Percentiles rank a stretch among this genome's conserved stretches.
phyloP scores from a whole-genome alignment of 1,140 invertebrate genomes.

The Cotesia glomerata region DNA sequence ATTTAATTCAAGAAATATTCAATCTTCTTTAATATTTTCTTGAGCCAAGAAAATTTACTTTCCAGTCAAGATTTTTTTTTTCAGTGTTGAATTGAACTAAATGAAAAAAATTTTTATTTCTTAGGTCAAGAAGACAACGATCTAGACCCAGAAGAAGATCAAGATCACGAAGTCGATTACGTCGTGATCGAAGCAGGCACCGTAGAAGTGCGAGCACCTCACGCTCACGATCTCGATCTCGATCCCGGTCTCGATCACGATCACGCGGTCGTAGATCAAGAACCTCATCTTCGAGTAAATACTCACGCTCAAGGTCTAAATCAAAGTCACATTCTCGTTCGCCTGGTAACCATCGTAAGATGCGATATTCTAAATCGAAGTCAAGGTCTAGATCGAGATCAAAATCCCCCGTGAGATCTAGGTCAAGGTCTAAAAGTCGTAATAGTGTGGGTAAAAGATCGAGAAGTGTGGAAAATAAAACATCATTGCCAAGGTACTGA shows the following conservation, averaged over 20 bases:
- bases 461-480: conserved; percentile 54
- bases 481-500: conserved; percentile 55
- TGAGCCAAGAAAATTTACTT: no score
- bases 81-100: neutral
- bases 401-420: conserved; percentile 46
- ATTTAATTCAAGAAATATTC: no score
- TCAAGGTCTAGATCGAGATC: conserved; percentile 49
- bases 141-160: conserved; percentile 37
- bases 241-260: conserved; percentile 52
- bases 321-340: conserved; percentile 55
- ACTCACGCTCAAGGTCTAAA: conserved; percentile 54
- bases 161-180: conserved; percentile 43
- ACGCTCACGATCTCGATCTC: conserved; percentile 55
- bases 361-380: conserved; percentile 47
- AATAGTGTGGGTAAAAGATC: conserved; percentile 50
- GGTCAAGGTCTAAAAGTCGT: conserved; percentile 54
- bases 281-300: conserved; percentile 41
- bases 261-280: conserved; percentile 41
- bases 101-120: conserved; percentile 2
- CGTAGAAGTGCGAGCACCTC: conserved; percentile 54
- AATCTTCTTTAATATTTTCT: no score
- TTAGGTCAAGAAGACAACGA: conserved; percentile 26
- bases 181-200: conserved; percentile 55
- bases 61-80: no score
- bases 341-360: conserved; percentile 48